Conservation (phyloP, 2,113 vertebrate genomes). For the Conger conger region DNA sequence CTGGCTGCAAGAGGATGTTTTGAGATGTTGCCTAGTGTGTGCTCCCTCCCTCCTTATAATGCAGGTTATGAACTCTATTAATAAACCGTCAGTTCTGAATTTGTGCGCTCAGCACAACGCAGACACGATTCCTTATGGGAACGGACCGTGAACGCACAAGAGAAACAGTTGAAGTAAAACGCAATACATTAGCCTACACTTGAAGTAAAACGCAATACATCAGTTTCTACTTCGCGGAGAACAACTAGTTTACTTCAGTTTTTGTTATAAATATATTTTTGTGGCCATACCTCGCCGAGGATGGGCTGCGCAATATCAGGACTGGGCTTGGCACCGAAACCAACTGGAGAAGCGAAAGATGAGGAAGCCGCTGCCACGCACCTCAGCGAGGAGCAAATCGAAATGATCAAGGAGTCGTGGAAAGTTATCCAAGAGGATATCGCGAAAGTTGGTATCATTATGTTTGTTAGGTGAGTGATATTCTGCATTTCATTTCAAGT, state of each 20-base stretch:
- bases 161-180: background rate
- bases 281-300: slow-evolving; percentile 32
- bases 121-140: background rate
- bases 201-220: background rate
- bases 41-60: background rate
- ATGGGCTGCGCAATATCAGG: slow-evolving; percentile 77
- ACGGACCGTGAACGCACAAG: background rate
- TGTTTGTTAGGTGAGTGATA: slow-evolving; percentile 74
- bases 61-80: slow-evolving; percentile 13
- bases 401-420: slow-evolving; percentile 75
- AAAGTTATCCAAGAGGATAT: slow-evolving; percentile 77
- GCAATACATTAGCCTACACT: background rate
- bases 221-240: background rate
- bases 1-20: background rate
- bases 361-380: slow-evolving; percentile 41
- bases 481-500: background rate
- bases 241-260: background rate
- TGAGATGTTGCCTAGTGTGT: background rate
- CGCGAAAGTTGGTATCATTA: slow-evolving; percentile 76
- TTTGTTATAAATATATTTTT: background rate
- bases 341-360: slow-evolving; percentile 39
- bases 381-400: slow-evolving; percentile 60
- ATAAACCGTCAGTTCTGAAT: slow-evolving; percentile 12
- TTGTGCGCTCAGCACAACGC: slow-evolving; percentile 5
- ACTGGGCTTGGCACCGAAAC: slow-evolving; percentile 53